Evolutionary conservation across 2,888 invertebrate genomes (phyloP), one percentile per base, ranked within the genome.

Genomic region (Drosophila nr. medialis): DNA sequence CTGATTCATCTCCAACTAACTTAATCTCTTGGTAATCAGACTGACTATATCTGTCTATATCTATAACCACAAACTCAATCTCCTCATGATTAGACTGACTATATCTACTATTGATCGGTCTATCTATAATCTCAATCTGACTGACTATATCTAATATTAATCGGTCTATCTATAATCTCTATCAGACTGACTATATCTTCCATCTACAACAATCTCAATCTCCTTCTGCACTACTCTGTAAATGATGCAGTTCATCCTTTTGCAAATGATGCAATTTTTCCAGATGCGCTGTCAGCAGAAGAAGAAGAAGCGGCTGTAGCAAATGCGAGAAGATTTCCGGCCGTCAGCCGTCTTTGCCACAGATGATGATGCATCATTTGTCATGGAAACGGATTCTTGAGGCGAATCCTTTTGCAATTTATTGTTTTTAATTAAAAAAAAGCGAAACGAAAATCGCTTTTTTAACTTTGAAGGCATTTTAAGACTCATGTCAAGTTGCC

Each of bases 361-460:
- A 68, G 84, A 64, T 56, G 60, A 75, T 49, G 80, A 69, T 83
- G 66, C 86, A 66, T 64, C 86, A 89, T 72, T 69, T 74, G 50
- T 65, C 64, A 72, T 77, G 18, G 2, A 27, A 7, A 38, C n/a
- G 54, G 83, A 86, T 69, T 66, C 80, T 83, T 42, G 64, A 69
- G 54, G 67, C 88, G 86, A 68, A 85, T 79, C 68, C 78, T 63
- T 68, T 27, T 3, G 54, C 85, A 55, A 83, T 87, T 83, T 87
- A 63, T 77, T 74, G 66, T 21, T 27, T 66, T 80, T 77, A 76
- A 77, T 77, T 77, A 76, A 40, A 60, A 64, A 45, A 50, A 42
- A 27, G 21, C 15, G 4, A 18, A 65, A 53, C 30, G 11, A 13
- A 7, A 40, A 40, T 30, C 32, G 30, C 2, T 51, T 51, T 50